A percentile compares a stretch with the other conserved stretches of the same genome.
phyloP scores from a whole-genome alignment of 2,797 vertebrate genomes.

The Capromys pilorides region DNA sequence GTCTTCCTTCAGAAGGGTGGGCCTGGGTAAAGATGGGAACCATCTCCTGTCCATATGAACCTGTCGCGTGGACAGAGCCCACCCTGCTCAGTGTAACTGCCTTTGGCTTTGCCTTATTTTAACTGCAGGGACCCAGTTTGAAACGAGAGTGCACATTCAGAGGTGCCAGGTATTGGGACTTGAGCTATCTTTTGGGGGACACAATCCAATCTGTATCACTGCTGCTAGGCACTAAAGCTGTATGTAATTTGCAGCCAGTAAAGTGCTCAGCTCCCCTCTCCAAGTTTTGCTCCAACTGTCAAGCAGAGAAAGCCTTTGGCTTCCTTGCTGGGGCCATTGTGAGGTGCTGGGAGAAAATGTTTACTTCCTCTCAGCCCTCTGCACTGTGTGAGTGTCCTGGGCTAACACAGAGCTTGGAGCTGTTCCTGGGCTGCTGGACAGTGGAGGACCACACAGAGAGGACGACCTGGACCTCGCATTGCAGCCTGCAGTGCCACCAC shows the following conservation, averaged over 20 bases:
- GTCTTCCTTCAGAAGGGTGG: neutral
- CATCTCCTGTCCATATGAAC: neutral
- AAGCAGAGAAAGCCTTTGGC: neutral
- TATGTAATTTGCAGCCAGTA: neutral
- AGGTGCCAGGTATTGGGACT: neutral
- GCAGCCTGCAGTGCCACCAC: neutral
- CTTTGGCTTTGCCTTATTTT: no score
- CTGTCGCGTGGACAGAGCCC: neutral
- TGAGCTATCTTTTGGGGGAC: neutral
- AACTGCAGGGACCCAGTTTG: neutral
- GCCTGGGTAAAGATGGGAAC: neutral
- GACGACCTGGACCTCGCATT: neutral
- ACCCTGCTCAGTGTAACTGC: neutral
- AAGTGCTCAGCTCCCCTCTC: neutral
- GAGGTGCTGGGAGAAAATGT: neutral
- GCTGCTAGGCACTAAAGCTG: neutral
- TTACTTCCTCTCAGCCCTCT: neutral
- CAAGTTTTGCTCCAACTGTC: neutral
- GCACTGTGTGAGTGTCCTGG: conserved; percentile 13
- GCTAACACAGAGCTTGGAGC: conserved; percentile 49
- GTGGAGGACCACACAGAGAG: conserved; percentile 60
- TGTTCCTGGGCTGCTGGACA: conserved; percentile 12
- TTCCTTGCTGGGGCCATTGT: neutral
- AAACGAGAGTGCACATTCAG: neutral
- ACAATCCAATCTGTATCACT: neutral